These are phyloP conservation scores for Clistopyga incitator DNA, from an alignment of 2,888 invertebrate genomes.

Conservation along the genomic window DNA sequence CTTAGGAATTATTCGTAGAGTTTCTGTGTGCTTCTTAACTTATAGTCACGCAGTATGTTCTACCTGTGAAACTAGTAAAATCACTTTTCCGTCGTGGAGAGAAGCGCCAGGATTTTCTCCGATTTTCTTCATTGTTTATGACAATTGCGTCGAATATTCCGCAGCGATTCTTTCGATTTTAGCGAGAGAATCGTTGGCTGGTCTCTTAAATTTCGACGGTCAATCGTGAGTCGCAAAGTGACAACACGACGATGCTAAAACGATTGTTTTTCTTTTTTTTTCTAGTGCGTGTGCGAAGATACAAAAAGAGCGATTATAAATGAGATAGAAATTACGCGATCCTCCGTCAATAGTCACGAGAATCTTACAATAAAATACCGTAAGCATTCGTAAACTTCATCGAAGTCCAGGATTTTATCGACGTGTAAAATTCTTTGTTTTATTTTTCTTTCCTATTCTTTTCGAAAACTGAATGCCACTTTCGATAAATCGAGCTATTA, in stretches of 20 bases:
- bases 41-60: not conserved
- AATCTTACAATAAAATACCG: conserved; percentile 49
- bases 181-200: not conserved
- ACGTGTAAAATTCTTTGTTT: conserved; percentile 17
- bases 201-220: not conserved
- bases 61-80: conserved; percentile 35
- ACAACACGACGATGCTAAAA: not conserved
- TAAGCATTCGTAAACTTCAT: conserved; percentile 47
- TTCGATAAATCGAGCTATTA: conserved; percentile 5
- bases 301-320: conserved; percentile 26
- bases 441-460: no score
- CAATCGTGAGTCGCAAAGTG: not conserved
- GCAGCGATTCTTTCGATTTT: not conserved
- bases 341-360: conserved; percentile 32
- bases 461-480: conserved; percentile 13
- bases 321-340: conserved; percentile 37
- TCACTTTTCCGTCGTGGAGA: conserved; percentile 25
- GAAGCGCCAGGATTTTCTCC: not conserved
- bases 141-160: not conserved
- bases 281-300: conserved; percentile 2
- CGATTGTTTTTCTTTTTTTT: not conserved
- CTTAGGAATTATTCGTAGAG: conserved; percentile 47
- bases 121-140: not conserved
- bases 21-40: conserved; percentile 33
- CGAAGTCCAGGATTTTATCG: conserved; percentile 27